Conservation (phyloP, 2,888 invertebrate genomes). For the Mechanitis messenoides region DNA sequence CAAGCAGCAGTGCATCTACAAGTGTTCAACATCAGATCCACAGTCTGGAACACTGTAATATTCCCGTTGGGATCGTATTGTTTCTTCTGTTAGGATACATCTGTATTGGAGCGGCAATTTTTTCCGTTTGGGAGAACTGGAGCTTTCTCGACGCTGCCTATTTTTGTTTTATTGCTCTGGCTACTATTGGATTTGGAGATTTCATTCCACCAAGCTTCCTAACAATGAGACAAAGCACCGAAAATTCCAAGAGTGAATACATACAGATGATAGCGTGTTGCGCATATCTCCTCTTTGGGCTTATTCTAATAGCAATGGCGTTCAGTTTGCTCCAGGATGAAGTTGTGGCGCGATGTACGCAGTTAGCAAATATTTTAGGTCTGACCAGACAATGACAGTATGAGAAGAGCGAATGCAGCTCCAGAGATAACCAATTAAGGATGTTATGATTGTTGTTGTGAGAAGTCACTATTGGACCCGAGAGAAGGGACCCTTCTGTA, state of each 20-base stretch:
- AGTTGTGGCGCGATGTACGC: slow-evolving; percentile 83
- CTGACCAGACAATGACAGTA: slow-evolving; percentile 78
- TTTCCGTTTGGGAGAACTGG: slow-evolving; percentile 89
- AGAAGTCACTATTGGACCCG: slow-evolving; percentile 34
- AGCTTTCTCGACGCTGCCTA: slow-evolving; percentile 88
- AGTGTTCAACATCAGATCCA: slow-evolving; percentile 53
- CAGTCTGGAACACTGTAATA: slow-evolving; percentile 62
- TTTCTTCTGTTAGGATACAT: slow-evolving; percentile 84
- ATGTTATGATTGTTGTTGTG: slow-evolving; percentile 74
- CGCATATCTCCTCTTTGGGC: slow-evolving; percentile 85
- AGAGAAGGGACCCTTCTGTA: slow-evolving; percentile 43
- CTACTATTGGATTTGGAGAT: slow-evolving; percentile 89
- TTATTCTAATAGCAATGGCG: slow-evolving; percentile 89
- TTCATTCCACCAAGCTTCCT: slow-evolving; percentile 79
- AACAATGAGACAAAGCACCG: slow-evolving; percentile 61
- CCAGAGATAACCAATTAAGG: slow-evolving; percentile 62
- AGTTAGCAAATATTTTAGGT: slow-evolving; percentile 82
- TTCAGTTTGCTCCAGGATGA: slow-evolving; percentile 90
- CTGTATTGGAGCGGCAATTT: slow-evolving; percentile 84
- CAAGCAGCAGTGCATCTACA: slow-evolving; percentile 58
- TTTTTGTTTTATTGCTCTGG: slow-evolving; percentile 89
- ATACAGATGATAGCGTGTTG: slow-evolving; percentile 87
- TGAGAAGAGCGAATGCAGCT: slow-evolving; percentile 72
- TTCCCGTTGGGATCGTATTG: slow-evolving; percentile 75
- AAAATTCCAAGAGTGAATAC: slow-evolving; percentile 73